Percentiles rank a stretch among this genome's conserved stretches.
These are phyloP conservation scores for Porites lobata DNA, from an alignment of 92 coral and sea anemone genomes.

Conservation along the genomic window DNA sequence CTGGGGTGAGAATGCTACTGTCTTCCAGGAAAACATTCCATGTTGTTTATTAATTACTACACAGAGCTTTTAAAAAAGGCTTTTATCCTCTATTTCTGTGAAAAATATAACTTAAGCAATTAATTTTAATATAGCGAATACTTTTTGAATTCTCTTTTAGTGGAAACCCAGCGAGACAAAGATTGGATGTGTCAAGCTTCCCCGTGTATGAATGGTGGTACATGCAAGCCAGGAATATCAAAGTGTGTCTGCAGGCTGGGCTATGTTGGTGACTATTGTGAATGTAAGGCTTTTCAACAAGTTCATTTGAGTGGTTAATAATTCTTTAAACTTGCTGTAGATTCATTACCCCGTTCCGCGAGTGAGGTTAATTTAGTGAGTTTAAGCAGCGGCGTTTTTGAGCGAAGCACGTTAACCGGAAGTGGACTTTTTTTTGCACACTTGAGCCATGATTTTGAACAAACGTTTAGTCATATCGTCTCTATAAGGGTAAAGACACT, in stretches of 20 bases:
- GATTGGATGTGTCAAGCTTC: constrained; percentile 81
- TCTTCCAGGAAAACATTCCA: too few relatives aligned
- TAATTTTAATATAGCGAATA: not conserved
- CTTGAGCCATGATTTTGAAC: too few relatives aligned
- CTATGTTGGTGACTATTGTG: constrained; percentile 95
- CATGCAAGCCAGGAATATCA: constrained; percentile 92
- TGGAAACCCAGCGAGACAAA: constrained; percentile 76
- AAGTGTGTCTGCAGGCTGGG: constrained; percentile 99
- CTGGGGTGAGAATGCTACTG: constrained; percentile 74
- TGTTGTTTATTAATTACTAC: too few relatives aligned
- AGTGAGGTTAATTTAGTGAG: too few relatives aligned
- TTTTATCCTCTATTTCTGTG: not conserved
- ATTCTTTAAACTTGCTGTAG: not conserved
- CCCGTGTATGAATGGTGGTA: constrained; percentile 98
- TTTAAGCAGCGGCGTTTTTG: too few relatives aligned
- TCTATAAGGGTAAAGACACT: too few relatives aligned
- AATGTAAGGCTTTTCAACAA: constrained; percentile 70
- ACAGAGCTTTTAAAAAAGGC: too few relatives aligned
- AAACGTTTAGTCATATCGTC: too few relatives aligned
- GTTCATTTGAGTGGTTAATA: not conserved
- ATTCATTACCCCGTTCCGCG: not conserved
- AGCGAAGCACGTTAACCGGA: too few relatives aligned
- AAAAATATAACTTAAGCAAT: too few relatives aligned
- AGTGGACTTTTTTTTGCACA: too few relatives aligned
- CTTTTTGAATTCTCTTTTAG: constrained; percentile 35